A percentile compares a stretch with the other conserved stretches of the same genome.
Conservation (phyloP, 1,140 invertebrate genomes). For the Drosophila nebulosa region DNA sequence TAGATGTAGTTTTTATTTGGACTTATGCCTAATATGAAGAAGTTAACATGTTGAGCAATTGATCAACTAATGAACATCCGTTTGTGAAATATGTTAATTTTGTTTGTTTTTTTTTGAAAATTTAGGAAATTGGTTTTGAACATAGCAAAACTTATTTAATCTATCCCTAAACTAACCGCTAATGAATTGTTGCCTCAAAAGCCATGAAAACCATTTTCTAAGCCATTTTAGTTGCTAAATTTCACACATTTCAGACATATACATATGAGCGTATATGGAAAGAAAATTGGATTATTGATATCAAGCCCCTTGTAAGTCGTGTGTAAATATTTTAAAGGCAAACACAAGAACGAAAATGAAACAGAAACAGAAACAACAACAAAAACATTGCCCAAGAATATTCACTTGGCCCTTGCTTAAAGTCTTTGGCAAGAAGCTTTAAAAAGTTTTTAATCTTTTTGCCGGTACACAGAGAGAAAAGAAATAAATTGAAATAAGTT, state of each 20-base stretch:
- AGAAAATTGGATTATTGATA: slow-evolving; percentile 74
- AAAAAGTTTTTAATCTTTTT: slow-evolving; percentile 63
- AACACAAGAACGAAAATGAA: not conserved
- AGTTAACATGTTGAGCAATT: slow-evolving; percentile 19
- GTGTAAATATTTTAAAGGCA: slow-evolving; percentile 14
- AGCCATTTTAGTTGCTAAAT: not conserved
- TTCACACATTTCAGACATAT: not conserved
- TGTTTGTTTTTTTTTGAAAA: not conserved
- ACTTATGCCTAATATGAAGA: not conserved
- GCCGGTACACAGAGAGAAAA: not conserved
- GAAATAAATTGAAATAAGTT: too few relatives aligned
- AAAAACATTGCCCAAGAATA: slow-evolving; percentile 30
- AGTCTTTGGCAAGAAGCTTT: slow-evolving; percentile 53
- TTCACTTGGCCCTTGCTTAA: slow-evolving; percentile 44
- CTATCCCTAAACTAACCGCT: not conserved
- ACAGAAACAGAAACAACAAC: slow-evolving; percentile 37
- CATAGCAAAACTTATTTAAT: not conserved
- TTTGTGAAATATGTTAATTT: slow-evolving; percentile 17
- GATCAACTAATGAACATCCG: slow-evolving; percentile 25
- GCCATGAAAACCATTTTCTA: not conserved
- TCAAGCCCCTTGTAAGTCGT: slow-evolving; percentile 51
- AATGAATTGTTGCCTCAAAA: not conserved
- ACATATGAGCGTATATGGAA: not conserved
- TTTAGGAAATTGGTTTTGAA: not conserved
- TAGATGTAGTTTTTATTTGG: not conserved